Conservation (phyloP, 1,140 invertebrate genomes). For the Branchinecta lynchi region DNA sequence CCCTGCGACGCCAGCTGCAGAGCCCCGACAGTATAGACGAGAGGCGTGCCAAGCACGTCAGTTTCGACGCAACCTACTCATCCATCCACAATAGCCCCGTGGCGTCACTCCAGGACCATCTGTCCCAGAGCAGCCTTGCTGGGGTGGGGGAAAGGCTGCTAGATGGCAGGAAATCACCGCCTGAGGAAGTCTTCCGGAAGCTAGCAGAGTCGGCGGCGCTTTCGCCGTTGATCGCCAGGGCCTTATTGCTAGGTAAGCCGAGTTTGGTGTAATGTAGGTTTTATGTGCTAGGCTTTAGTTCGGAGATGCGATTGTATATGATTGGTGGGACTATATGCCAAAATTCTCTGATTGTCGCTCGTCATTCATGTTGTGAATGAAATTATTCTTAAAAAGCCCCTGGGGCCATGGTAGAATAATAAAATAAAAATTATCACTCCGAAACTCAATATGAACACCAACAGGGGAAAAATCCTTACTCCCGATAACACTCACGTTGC, state of each 20-base stretch:
- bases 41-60: constrained; percentile 55
- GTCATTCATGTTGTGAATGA: no score
- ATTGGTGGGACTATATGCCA: no score
- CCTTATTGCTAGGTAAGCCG: constrained; percentile 26
- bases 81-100: constrained; percentile 20
- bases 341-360: background rate
- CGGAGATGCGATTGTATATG: no score
- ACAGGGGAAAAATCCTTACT: no score
- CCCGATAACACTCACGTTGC: no score
- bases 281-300: no score
- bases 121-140: constrained; percentile 16
- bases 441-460: no score
- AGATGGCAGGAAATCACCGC: constrained; percentile 41
- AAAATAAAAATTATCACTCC: no score
- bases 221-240: constrained; percentile 27
- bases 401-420: no score
- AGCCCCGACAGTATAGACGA: constrained; percentile 25
- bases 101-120: constrained; percentile 18
- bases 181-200: constrained; percentile 23
- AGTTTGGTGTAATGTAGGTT: no score
- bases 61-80: constrained; percentile 45
- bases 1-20: constrained; percentile 8
- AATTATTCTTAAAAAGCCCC: no score
- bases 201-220: constrained; percentile 19
- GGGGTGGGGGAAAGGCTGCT: constrained; percentile 45